These are phyloP conservation scores for Maniola jurtina DNA, from an alignment of 1,140 invertebrate genomes.

Conservation along the genomic window DNA sequence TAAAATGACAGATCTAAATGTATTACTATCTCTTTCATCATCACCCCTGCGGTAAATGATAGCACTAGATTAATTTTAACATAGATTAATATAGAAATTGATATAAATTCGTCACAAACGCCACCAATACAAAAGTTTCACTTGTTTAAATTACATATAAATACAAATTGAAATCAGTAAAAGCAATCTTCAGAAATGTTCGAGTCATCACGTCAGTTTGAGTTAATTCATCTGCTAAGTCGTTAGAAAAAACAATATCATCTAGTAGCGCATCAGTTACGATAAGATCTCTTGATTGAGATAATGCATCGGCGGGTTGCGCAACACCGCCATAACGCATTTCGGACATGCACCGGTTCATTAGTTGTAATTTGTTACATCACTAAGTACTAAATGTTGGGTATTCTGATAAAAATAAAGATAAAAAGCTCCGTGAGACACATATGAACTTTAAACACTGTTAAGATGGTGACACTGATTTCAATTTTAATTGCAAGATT, in stretches of 20 bases:
- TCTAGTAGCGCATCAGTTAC: slow-evolving; percentile 15
- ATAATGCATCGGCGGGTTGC: slow-evolving; percentile 28
- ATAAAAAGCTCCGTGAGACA: background rate
- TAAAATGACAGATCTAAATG: too few relatives aligned
- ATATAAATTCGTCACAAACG: too few relatives aligned
- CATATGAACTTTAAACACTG: too few relatives aligned
- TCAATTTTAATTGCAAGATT: too few relatives aligned
- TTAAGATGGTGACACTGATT: too few relatives aligned
- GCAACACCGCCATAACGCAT: slow-evolving; percentile 22
- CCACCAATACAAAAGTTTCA: background rate
- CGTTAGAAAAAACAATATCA: slow-evolving; percentile 12
- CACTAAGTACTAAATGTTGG: slow-evolving; percentile 19
- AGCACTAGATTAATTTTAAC: too few relatives aligned
- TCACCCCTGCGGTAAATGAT: too few relatives aligned
- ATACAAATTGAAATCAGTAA: slow-evolving; percentile 6
- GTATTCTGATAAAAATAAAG: background rate
- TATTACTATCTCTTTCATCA: too few relatives aligned
- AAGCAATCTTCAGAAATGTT: slow-evolving; percentile 8
- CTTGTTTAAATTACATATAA: background rate
- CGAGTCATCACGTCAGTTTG: slow-evolving; percentile 11
- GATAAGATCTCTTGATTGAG: slow-evolving; percentile 31
- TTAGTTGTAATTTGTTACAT: slow-evolving; percentile 25
- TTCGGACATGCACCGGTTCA: slow-evolving; percentile 23
- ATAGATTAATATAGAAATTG: too few relatives aligned
- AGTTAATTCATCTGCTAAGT: slow-evolving; percentile 10